Conservation (phyloP, 2,797 vertebrate genomes). For the Acipenser transmontanus region DNA sequence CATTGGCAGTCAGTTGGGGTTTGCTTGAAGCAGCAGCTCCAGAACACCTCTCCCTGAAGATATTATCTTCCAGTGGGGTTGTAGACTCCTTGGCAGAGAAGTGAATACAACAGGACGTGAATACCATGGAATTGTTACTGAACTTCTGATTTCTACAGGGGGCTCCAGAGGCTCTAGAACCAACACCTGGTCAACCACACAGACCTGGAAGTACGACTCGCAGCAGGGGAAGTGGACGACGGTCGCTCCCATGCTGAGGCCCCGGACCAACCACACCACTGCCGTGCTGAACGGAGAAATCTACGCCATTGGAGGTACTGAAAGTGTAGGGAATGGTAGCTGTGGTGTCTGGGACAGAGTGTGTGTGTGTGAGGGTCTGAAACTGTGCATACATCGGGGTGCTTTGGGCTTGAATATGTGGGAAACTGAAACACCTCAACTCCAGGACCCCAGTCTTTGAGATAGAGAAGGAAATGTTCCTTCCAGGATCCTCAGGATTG, state of each 20-base stretch:
- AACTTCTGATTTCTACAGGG: constrained; percentile 51
- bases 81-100: not conserved
- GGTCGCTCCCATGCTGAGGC: constrained; percentile 81
- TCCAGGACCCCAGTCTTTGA: too few species aligned
- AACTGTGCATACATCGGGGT: too few species aligned
- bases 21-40: too few species aligned
- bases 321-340: constrained; percentile 33
- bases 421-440: too few species aligned
- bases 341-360: not conserved
- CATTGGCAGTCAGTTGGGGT: too few species aligned
- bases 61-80: too few species aligned
- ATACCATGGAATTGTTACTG: not conserved
- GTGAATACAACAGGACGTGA: not conserved
- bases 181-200: constrained; percentile 90
- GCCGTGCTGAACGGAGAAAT: constrained; percentile 85
- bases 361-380: too few species aligned
- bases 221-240: constrained; percentile 76
- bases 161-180: constrained; percentile 84
- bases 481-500: too few species aligned
- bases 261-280: constrained; percentile 88
- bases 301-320: constrained; percentile 86
- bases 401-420: too few species aligned
- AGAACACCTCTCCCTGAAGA: too few species aligned
- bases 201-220: constrained; percentile 86
- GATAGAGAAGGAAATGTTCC: too few species aligned